Percentiles rank a stretch among this genome's conserved stretches.
phyloP scores from a whole-genome alignment of 2,113 vertebrate genomes.

The Aviceda subcristata region DNA sequence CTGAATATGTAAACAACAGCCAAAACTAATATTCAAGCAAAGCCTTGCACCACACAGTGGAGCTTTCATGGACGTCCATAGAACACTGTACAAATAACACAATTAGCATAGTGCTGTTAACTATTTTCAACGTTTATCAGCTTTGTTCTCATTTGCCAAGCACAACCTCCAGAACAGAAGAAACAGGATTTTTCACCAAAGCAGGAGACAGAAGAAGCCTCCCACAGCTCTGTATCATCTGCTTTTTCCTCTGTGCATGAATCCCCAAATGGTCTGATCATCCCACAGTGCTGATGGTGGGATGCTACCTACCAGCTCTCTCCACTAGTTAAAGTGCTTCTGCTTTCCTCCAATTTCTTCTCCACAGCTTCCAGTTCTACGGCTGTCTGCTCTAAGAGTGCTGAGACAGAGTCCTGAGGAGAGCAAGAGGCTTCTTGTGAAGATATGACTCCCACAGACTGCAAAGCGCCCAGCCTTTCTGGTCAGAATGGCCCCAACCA shows the following conservation, averaged over 20 bases:
- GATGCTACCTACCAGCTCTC: constrained; percentile 79
- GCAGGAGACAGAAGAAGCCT: not conserved
- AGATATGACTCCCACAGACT: not conserved
- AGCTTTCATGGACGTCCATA: not conserved
- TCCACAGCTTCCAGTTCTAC: constrained; percentile 77
- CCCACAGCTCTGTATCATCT: not conserved
- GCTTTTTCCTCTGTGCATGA: not conserved
- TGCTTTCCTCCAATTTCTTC: constrained; percentile 67
- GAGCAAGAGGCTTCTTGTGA: constrained; percentile 1
- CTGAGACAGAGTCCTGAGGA: constrained; percentile 77
- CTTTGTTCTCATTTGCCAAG: not conserved
- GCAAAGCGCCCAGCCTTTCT: not conserved
- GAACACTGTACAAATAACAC: not conserved
- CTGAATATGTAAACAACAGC: not conserved
- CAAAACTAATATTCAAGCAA: not conserved
- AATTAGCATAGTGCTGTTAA: not conserved
- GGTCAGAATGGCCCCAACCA: not conserved
- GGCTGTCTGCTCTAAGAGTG: constrained; percentile 78
- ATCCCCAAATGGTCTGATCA: not conserved
- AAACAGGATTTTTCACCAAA: not conserved
- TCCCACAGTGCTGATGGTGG: no score
- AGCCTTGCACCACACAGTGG: not conserved
- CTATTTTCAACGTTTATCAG: not conserved
- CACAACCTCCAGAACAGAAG: not conserved
- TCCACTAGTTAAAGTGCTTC: constrained; percentile 60